Evolutionary conservation across 2,888 invertebrate genomes (phyloP), one percentile per base, ranked within the genome.

Genomic region (Synergus gifuensis): DNA sequence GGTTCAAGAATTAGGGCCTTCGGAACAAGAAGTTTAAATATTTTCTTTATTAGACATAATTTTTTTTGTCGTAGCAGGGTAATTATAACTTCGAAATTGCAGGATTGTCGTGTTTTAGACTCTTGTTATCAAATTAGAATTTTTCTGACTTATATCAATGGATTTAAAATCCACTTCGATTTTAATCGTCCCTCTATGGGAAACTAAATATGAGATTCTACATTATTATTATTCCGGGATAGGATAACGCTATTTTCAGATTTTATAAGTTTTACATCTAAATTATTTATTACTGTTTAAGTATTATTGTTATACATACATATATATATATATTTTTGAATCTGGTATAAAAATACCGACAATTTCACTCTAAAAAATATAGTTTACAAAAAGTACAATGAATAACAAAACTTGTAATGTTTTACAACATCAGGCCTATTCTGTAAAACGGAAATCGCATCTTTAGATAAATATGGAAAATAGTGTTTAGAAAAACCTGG

Each of bases 1-100:
- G 92, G 88, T 91, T 83, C 92, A 92, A 84, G 91, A 91, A 78
- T 81, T 86, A 82, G 88, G 85, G 66, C 84, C 88, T 76, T 83
- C 88, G 46, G 85, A 82, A 79, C 86, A 86, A 84, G 88, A 73
- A 73, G 84, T 82, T 83, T 89, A 84, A 85, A 80, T 78, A 76
- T 54, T 54, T 73, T 54, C 9, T 49, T 54, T 54, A 16, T 54
- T 76, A 63, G 66, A 78, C 77, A 46, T 78, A 73, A 62, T 77
- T 28, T 67, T 67, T 76, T 28, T 54, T 54, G 28, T 54, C 16
- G 36, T 76, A 76, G 42, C 58, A 28, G 62, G 76, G 18, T 76
- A 22, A 62, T 16, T 76, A 54, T 42, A 11, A 36, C 16, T 28
- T 58, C 16, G 12, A 76, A 58, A 49, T 63, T 76, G 73, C 73